A percentile compares a stretch with the other conserved stretches of the same genome.
phyloP scores from a whole-genome alignment of 2,113 vertebrate species.

The Hylia prasina region DNA sequence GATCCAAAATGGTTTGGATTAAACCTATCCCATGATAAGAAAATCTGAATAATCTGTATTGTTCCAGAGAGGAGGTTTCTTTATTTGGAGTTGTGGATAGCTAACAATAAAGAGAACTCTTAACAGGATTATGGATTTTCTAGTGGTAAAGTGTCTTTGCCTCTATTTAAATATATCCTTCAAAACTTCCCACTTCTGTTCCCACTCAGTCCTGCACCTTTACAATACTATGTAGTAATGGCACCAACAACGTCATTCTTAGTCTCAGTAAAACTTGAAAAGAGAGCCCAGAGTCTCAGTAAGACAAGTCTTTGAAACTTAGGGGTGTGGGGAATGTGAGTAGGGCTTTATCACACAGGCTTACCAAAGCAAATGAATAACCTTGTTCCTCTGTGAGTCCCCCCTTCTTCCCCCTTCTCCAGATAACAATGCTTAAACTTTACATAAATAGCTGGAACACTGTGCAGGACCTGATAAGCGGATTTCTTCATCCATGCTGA shows the following conservation, averaged over 20 bases:
- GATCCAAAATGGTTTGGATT: background rate
- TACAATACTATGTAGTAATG: background rate
- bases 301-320: background rate
- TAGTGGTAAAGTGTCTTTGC: background rate
- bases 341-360: background rate
- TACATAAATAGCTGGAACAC: slow-evolving; percentile 42
- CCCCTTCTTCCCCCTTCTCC: background rate
- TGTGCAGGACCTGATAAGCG: slow-evolving; percentile 35
- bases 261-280: background rate
- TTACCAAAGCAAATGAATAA: background rate
- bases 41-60: background rate
- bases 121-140: background rate
- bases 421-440: slow-evolving; percentile 38
- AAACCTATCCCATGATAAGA: background rate
- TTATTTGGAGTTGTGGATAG: background rate
- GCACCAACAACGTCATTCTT: background rate
- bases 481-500: slow-evolving; percentile 41
- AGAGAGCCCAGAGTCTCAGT: background rate
- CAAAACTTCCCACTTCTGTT: background rate
- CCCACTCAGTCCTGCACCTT: background rate
- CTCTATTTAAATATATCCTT: background rate
- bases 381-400: background rate
- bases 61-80: background rate
- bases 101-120: background rate
- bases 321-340: background rate